Evolutionary conservation across 2,888 invertebrate genomes (phyloP).

Genomic region (Omphaloscelis lunosa): DNA sequence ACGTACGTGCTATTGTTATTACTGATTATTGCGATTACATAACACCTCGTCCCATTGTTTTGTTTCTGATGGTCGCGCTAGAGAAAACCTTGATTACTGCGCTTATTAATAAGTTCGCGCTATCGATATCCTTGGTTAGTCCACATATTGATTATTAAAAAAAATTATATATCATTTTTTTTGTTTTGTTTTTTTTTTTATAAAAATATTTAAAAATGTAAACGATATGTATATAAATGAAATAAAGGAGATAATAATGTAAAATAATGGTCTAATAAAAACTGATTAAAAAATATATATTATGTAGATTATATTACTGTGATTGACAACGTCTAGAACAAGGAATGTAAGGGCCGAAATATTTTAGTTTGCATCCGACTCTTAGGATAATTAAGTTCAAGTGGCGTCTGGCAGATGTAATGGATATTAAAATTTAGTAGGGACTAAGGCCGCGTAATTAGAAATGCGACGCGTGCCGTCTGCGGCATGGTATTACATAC

Average conservation of each 20-base stretch:
- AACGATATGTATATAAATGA: no score
- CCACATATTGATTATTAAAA: background rate
- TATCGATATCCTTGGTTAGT: background rate
- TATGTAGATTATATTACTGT: background rate
- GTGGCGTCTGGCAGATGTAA: constrained; percentile 9
- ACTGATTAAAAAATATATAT: background rate
- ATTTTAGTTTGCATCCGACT: background rate
- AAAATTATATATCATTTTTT: no score
- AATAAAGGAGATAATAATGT: no score
- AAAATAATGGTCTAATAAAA: background rate
- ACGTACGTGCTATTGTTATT: constrained; percentile 62
- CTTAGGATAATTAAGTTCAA: constrained; percentile 32
- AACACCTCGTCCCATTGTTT: constrained; percentile 74
- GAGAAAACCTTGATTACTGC: constrained; percentile 43
- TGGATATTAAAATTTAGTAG: constrained; percentile 25
- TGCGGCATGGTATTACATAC: constrained; percentile 15
- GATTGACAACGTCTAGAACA: background rate
- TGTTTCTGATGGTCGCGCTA: constrained; percentile 42
- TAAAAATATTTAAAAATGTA: no score
- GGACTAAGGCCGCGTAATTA: constrained; percentile 8
- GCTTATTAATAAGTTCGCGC: constrained; percentile 18
- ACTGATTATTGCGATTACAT: constrained; percentile 73
- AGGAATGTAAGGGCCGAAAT: background rate
- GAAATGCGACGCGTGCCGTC: constrained; percentile 4
- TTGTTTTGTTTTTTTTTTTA: no score